A percentile compares a stretch with the other conserved stretches of the same genome.
phyloP scores from a whole-genome alignment of 2,888 invertebrate species.

The Drosophila eohydei region DNA sequence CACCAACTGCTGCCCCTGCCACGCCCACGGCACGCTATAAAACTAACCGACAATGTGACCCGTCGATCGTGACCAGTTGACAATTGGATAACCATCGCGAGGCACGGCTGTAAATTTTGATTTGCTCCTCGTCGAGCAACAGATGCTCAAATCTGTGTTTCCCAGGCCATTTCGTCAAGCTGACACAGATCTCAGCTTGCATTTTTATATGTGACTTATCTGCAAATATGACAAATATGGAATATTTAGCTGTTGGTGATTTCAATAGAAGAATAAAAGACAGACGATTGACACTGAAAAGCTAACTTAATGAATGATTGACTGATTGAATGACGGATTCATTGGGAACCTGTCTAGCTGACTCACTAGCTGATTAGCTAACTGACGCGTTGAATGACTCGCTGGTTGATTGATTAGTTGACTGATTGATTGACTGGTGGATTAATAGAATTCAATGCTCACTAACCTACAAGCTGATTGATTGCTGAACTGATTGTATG shows the following conservation, averaged over 20 bases:
- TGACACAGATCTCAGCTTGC: not conserved
- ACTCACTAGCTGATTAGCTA: not conserved
- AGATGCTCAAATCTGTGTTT: conserved; percentile 11
- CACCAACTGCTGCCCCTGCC: conserved; percentile 1
- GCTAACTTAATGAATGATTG: not conserved
- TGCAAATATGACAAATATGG: not conserved
- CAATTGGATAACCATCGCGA: conserved; percentile 1
- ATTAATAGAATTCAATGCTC: not conserved
- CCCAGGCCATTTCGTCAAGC: not conserved
- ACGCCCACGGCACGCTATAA: not conserved
- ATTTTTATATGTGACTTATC: not conserved
- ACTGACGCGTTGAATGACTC: not conserved
- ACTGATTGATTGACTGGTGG: not conserved
- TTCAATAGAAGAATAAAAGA: too few relatives aligned
- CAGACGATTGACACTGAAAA: too few relatives aligned
- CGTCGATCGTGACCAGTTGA: conserved; percentile 36
- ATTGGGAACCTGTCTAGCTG: too few relatives aligned
- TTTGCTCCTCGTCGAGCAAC: conserved; percentile 13
- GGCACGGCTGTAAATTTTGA: conserved; percentile 1
- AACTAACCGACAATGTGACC: conserved; percentile 5
- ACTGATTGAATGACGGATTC: not conserved
- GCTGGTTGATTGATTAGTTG: not conserved
- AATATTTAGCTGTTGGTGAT: not conserved
- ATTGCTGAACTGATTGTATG: not conserved
- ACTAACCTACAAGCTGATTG: too few relatives aligned